Evolutionary conservation across 2,797 vertebrate species (phyloP), one percentile per base, ranked within the genome.

Genomic region (Anas flavirostris): DNA sequence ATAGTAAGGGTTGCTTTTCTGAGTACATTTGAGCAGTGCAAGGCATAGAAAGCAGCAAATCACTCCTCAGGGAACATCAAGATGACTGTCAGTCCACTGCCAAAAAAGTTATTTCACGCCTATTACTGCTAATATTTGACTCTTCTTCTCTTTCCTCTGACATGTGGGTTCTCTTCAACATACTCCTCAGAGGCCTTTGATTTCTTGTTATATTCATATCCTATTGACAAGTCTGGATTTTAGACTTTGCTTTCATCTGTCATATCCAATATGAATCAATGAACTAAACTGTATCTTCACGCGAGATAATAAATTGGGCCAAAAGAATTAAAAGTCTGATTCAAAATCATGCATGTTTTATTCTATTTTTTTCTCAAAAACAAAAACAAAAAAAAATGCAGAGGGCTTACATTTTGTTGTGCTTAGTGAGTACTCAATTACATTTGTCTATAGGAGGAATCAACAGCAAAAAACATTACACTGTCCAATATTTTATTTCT

Each of bases 41-140:
- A 93, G 75, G 72, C 75, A 92, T 85, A 94, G 74, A 86, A 41
- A 79, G 39, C 44, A 91, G 78, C 41, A 79, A 81, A 77, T 92
- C 68, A 79, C 16, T 89, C n/a, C 82, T 80, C 41, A 41, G 63
- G 39, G 82, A 95, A 64, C 25, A 50, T n/a, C 18, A 50, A 35
- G 28, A 55, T 77, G 66, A n/a, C 81, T 93, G 70, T 83, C 81
- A 86, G 29, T 56, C 44, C n/a, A 25, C 89, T 90, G 56, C 56
- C 90, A 82, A 74, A 91, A 91, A 87, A 43, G 50, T 64, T 91
- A 83, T 77, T 94, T 94, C 41, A 25, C 60, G 59, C 59, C 66
- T 92, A 13, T 93, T 86, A 43, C 48, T 69, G 52, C 46, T 60
- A 89, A 53, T 78, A 89, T 86, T 91, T 94, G 44, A 70, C 39